Conservation (phyloP, 2,797 vertebrate species). For the Eulemur coronatus region DNA sequence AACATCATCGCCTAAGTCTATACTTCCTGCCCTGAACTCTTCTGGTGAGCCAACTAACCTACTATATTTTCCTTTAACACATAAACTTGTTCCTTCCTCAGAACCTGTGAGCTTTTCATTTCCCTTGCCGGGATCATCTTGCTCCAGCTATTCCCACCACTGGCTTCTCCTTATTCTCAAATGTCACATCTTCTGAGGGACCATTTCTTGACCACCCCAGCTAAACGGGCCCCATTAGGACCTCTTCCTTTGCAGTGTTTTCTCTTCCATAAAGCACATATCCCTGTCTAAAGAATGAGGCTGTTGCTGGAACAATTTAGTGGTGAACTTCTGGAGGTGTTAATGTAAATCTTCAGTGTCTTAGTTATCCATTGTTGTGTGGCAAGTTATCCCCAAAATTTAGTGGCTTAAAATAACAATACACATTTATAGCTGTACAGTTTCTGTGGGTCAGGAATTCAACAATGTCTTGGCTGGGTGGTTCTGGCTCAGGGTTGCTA, state of each 20-base stretch:
- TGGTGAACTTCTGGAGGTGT: neutral
- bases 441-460: neutral
- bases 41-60: neutral
- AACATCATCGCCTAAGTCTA: neutral
- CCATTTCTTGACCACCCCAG: neutral
- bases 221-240: neutral
- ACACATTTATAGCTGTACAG: neutral
- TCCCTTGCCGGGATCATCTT: neutral
- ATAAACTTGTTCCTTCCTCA: neutral
- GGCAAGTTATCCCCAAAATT: neutral
- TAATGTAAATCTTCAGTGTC: neutral
- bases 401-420: neutral
- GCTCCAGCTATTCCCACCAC: neutral
- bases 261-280: neutral
- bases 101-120: neutral
- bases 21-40: neutral
- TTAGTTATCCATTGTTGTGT: neutral
- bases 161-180: neutral
- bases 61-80: neutral
- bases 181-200: neutral
- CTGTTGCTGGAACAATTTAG: neutral
- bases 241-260: neutral
- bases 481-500: neutral
- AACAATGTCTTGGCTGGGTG: neutral
- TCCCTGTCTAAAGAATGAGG: neutral